Evolutionary conservation across 2,888 invertebrate genomes (phyloP), one percentile per base, ranked within the genome.

Genomic region (Suillia variegata): DNA sequence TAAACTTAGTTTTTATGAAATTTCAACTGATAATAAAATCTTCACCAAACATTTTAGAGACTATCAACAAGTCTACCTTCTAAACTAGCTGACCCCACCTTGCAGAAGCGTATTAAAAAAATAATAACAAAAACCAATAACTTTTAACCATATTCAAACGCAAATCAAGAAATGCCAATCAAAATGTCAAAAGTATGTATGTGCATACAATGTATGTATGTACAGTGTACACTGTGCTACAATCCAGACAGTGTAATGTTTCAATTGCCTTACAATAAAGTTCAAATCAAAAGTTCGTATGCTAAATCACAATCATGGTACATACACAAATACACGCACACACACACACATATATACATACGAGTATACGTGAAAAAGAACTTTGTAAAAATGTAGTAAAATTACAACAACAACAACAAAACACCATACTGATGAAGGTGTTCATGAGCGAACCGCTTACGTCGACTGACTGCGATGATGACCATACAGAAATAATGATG

Each of bases 401-500:
- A 38, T 38, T 13, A n/a, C n/a, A n/a, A n/a, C n/a, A n/a, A n/a
- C n/a, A n/a, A n/a, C n/a, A n/a, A n/a, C n/a, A n/a, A n/a, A n/a
- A n/a, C n/a, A n/a, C 4, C 3, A 45, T 20, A 6, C 3, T 20
- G 18, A 6, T 20, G 45, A 45, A 45, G 55, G 55, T 59, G 31
- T 54, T 2, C 22, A 49, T 49, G 17, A 21, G 8, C n/a, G n/a
- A n/a, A n/a, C n/a, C n/a, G n/a, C 17, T 54, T 13, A 18, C 42
- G 45, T 18, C 21, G 17, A n/a, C 38, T 13, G 38, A n/a, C 38
- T 4, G 17, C 33, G 38, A 65, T 56, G 68, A 74, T 75, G 75
- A 75, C 70, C 71, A 66, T 64, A 68, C 73, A 73, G 54, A 73
- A 67, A 61, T 63, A 34, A 22, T 53, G 45, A 54, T 53, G 20